Percentiles rank a stretch among this genome's conserved stretches.
phyloP scores from a whole-genome alignment of 1,140 invertebrate genomes.

The Glomeris maerens region DNA sequence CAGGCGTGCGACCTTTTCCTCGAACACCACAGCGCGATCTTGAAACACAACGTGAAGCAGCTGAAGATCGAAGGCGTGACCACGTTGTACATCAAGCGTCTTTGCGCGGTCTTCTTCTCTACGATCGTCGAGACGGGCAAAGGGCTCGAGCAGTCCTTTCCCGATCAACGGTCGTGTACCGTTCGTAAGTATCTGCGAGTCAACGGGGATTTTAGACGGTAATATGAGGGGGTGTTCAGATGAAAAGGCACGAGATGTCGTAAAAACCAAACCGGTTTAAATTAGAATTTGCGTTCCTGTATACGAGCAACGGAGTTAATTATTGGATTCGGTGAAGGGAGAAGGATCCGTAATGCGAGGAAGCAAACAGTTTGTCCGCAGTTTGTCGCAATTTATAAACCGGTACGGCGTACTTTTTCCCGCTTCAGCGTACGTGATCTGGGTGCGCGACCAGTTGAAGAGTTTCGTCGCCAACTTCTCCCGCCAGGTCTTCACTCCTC shows the following conservation, averaged over 20 bases:
- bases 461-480: conserved; percentile 61
- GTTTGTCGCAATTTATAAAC: conserved; percentile 16
- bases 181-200: no score
- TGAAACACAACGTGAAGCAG: conserved; percentile 66
- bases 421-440: conserved; percentile 65
- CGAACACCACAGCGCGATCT: conserved; percentile 62
- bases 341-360: no score
- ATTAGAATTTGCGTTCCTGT: no score
- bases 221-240: no score
- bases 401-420: no score
- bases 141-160: conserved; percentile 72
- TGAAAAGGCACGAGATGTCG: no score
- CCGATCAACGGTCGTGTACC: conserved; percentile 37
- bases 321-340: no score
- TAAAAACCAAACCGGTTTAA: no score
- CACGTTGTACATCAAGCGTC: conserved; percentile 63
- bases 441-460: conserved; percentile 75
- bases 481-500: conserved; percentile 84
- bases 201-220: no score
- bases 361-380: neutral
- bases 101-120: conserved; percentile 74
- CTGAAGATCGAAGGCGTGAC: conserved; percentile 79
- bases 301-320: no score
- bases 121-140: conserved; percentile 70
- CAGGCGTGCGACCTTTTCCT: conserved; percentile 73